Percentiles rank a stretch among this genome's conserved stretches.
Conservation (phyloP, 2,797 vertebrate species). For the Peromyscus melanophrys region DNA sequence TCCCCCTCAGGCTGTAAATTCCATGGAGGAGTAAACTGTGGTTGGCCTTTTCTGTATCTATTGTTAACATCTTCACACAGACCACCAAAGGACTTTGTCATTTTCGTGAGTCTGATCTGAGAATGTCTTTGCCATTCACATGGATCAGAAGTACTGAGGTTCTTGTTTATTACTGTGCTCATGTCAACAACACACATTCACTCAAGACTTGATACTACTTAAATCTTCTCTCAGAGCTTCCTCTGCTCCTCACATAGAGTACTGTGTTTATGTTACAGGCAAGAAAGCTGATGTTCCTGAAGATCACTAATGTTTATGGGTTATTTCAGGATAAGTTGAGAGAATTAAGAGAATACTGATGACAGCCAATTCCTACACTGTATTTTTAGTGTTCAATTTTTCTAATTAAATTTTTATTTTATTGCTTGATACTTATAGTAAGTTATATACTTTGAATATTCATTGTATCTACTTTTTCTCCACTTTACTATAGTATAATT, state of each 20-base stretch:
- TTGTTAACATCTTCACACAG: not conserved
- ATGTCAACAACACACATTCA: not conserved
- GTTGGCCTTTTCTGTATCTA: not conserved
- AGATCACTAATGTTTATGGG: not conserved
- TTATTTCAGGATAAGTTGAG: not conserved
- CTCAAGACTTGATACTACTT: not conserved
- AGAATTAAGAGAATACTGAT: not conserved
- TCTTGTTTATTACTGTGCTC: not conserved
- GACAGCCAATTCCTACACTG: not conserved
- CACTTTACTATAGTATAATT: not conserved
- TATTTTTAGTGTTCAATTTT: not conserved
- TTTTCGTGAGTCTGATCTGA: not conserved
- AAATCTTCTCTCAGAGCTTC: not conserved
- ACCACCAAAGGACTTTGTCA: not conserved
- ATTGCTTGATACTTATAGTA: not conserved
- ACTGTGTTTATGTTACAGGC: not conserved
- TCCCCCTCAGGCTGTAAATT: too few species aligned
- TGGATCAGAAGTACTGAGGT: not conserved
- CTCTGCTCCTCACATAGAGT: not conserved
- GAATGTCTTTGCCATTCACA: not conserved
- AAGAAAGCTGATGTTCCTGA: not conserved
- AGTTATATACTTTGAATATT: not conserved
- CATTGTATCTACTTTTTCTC: not conserved
- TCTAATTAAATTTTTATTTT: not conserved
- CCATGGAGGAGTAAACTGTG: not conserved